Percentiles rank a stretch among this genome's conserved stretches.
Evolutionary conservation across 2,888 invertebrate genomes (phyloP).

Genomic region (Azorinus chamasolen): DNA sequence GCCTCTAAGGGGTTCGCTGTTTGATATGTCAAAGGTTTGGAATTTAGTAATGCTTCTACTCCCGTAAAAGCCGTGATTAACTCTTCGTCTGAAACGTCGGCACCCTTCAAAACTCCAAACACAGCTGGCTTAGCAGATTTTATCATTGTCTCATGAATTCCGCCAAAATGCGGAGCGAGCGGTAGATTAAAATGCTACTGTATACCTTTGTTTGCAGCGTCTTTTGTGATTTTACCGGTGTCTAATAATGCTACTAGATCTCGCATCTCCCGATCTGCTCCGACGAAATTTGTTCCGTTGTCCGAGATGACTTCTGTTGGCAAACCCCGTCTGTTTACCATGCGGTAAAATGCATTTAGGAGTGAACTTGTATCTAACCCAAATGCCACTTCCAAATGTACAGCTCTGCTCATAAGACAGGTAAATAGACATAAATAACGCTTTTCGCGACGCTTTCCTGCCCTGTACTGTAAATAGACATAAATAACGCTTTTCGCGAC

Average conservation of each 20-base stretch:
- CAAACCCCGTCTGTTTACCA: conserved; percentile 44
- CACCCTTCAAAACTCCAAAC: conserved; percentile 41
- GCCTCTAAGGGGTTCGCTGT: conserved; percentile 34
- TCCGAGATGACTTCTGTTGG: conserved; percentile 52
- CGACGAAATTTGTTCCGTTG: conserved; percentile 60
- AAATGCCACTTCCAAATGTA: conserved; percentile 58
- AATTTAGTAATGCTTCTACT: conserved; percentile 60
- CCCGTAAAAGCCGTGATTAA: conserved; percentile 54
- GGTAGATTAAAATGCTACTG: conserved; percentile 65
- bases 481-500: conserved; percentile 50
- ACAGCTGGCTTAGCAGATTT: conserved; percentile 62
- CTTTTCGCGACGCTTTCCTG: conserved; percentile 46
- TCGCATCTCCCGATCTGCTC: conserved; percentile 24
- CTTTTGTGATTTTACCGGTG: conserved; percentile 38
- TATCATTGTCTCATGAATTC: conserved; percentile 59
- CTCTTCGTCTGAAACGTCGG: conserved; percentile 63
- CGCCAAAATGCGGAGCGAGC: conserved; percentile 60
- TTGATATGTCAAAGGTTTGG: conserved; percentile 58
- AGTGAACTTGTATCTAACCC: conserved; percentile 55
- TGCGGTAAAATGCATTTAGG: conserved; percentile 54
- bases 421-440: conserved; percentile 63
- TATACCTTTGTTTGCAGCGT: conserved; percentile 38
- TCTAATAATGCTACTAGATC: conserved; percentile 5
- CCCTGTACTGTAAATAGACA: conserved; percentile 67
- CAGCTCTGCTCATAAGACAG: conserved; percentile 52